Conservation (phyloP, 1,140 invertebrate genomes). For the Philaenus spumarius region DNA sequence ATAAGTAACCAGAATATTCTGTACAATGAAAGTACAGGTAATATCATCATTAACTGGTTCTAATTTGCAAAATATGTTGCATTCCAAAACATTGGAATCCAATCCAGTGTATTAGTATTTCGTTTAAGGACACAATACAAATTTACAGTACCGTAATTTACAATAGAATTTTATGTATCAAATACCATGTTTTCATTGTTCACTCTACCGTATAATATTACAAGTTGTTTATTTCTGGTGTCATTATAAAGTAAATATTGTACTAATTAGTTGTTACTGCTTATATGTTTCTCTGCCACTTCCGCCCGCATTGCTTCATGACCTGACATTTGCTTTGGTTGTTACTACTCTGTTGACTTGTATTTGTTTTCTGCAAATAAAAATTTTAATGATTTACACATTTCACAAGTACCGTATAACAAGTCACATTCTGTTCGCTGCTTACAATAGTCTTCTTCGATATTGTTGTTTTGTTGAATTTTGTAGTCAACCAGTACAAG, state of each 20-base stretch:
- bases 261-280: slow-evolving; percentile 16
- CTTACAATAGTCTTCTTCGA: no score
- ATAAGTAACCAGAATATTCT: slow-evolving; percentile 12
- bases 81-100: background rate
- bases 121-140: slow-evolving; percentile 11
- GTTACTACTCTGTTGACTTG: background rate
- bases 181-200: slow-evolving; percentile 16
- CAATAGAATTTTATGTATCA: slow-evolving; percentile 20
- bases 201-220: slow-evolving; percentile 13
- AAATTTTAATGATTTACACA: background rate
- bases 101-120: background rate
- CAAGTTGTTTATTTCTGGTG: slow-evolving; percentile 19
- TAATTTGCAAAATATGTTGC: slow-evolving; percentile 17
- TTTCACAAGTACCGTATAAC: background rate
- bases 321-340: slow-evolving; percentile 8
- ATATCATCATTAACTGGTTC: slow-evolving; percentile 11
- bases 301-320: background rate
- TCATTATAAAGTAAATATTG: slow-evolving; percentile 18
- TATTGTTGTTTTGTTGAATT: no score
- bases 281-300: slow-evolving; percentile 10
- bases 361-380: background rate
- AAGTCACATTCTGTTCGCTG: no score
- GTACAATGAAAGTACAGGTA: slow-evolving; percentile 8
- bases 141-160: slow-evolving; percentile 7
- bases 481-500: no score